Evolutionary conservation across 2,797 vertebrate species (phyloP).

Genomic region (Rhincodon typus): DNA sequence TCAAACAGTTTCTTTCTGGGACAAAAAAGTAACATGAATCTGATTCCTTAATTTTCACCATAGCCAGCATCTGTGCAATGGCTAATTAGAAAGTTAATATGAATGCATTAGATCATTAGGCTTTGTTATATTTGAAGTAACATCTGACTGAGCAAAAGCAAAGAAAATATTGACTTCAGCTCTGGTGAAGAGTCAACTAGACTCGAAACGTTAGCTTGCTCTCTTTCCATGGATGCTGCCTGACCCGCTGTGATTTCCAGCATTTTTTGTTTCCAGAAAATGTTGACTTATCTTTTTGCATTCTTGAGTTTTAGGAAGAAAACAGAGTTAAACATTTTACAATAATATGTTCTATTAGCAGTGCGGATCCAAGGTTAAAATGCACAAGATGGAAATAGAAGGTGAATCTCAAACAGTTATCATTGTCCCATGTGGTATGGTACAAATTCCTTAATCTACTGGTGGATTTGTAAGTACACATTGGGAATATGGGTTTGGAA

Average conservation of each 20-base stretch:
- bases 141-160: not conserved
- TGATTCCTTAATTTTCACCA: not conserved
- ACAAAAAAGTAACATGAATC: not conserved
- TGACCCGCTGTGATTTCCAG: too few species aligned
- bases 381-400: not conserved
- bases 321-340: not conserved
- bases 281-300: not conserved
- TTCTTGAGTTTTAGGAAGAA: not conserved
- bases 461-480: not conserved
- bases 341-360: not conserved
- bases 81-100: not conserved
- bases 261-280: too few species aligned
- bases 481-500: conserved; percentile 3
- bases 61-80: not conserved
- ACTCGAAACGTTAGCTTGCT: too few species aligned
- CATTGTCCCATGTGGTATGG: not conserved
- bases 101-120: not conserved
- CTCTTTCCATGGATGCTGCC: too few species aligned
- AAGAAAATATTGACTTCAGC: not conserved
- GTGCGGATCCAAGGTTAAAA: not conserved
- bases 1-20: not conserved
- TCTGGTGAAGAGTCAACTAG: too few species aligned
- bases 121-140: not conserved
- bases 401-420: not conserved
- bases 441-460: not conserved